Evolutionary conservation across 2,113 vertebrate species (phyloP), one percentile per base, ranked within the genome.

Genomic region (Oenanthe melanoleuca): DNA sequence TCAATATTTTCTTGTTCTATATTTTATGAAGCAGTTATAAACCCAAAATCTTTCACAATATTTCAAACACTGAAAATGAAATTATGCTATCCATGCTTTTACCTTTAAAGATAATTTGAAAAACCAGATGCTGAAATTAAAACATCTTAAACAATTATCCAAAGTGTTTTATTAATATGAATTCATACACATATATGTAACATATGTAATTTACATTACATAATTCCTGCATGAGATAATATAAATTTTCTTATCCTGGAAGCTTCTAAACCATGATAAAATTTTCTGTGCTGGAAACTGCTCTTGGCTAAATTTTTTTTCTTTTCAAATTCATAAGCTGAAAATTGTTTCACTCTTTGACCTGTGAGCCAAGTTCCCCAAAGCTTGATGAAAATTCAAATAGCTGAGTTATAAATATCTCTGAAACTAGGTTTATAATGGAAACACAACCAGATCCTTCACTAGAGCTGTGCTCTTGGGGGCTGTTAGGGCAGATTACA

Each of bases 321-420:
- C 52, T 86, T 93, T 89, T 89, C 91, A 93, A 89, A 90, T 66
- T 56, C 53, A 60, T 78, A 91, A 74, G 78, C 78, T 94, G 95
- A 96, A 96, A 95, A 92, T 85, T 94, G 61, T 86, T 93, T 85
- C 77, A 50, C 47, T 94, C 47, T 67, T 90, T 96, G 94, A 96
- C 93, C 95, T 88, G 44, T 67, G 47, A 95, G 95, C 75, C 91
- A 96, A 92, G 82, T 86, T 97, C 95, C 92, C 91, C 61, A 81
- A 86, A 92, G 94, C 82, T 83, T 96, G 93, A 97, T 96, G 96
- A 93, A 97, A 97, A 97, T 97, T 97, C 97, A 95, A 89, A 93
- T 80, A 89, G 69, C 74, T 79, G 85, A 94, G 85, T 95, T 97
- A 95, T 96, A 97, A 97, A 96, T 96, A 96, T 92, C 87, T 95